phyloP scores from a whole-genome alignment of 2,797 vertebrate genomes.

The Schizothorax lantsangensis region DNA sequence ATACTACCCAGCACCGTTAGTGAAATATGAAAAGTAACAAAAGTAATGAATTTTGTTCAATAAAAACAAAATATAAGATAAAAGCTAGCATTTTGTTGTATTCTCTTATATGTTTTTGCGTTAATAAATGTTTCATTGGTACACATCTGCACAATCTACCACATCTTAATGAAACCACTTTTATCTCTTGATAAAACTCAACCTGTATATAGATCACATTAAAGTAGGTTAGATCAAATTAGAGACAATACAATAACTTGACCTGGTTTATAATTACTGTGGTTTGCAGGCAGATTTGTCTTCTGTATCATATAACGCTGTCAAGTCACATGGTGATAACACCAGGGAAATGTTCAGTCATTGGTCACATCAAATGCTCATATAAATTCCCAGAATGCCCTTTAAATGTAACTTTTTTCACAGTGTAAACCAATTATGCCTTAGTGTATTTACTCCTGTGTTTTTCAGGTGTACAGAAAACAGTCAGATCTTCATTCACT shows the following conservation, averaged over 20 bases:
- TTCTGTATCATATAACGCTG: neutral
- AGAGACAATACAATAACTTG: neutral
- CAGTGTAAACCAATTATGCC: neutral
- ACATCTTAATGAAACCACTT: neutral
- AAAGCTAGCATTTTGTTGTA: too few relatives aligned
- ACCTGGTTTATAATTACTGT: conserved; percentile 21
- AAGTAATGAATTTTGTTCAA: neutral
- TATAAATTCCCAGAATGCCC: neutral
- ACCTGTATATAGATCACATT: neutral
- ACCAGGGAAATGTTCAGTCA: neutral
- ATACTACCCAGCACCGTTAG: neutral
- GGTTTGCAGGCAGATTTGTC: neutral
- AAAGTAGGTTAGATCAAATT: neutral
- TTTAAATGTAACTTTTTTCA: neutral
- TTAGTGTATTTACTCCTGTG: neutral
- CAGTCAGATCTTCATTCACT: neutral
- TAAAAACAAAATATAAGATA: neutral
- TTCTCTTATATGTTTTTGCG: too few relatives aligned
- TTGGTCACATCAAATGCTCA: neutral
- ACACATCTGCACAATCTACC: neutral
- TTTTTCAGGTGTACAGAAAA: neutral
- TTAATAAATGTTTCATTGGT: neutral
- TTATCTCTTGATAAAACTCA: neutral
- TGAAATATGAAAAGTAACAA: neutral
- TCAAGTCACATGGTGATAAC: neutral